Base-by-base conservation (phyloP, 2,797 vertebrate genomes). In the Falco peregrinus region DNA sequence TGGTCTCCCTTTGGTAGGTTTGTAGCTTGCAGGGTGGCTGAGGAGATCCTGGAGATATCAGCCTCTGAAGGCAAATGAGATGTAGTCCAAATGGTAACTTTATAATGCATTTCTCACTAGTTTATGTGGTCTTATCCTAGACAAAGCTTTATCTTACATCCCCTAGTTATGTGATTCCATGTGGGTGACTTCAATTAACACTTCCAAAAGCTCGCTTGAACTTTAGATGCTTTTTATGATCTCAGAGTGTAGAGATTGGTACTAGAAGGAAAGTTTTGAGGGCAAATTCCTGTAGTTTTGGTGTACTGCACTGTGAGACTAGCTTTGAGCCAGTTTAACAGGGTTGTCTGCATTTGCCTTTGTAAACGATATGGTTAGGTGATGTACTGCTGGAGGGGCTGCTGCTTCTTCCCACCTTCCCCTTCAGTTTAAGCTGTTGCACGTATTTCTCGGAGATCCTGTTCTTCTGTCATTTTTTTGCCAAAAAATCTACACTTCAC, bases 201-300 rank as follows among this genome's bases (percentile, higher is more conserved):
- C n/a, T n/a, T n/a, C n/a, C n/a, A n/a, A n/a, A n/a, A n/a, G n/a
- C n/a, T n/a, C n/a, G n/a, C n/a, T n/a, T 92, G 79, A 76, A 95
- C 93, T 89, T 68, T 78, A 73, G 82, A 86, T 89, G 57, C 33
- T 74, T 87, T 71, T 67, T 77, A 4, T 90, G 87, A 88, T 90
- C 76, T 91, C 51, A 14, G 39, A 92, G 39, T 48, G 53, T 21
- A 93, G 91, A 56, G 47, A 68, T 16, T 18, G 48, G 54, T 90
- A 75, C 86, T 50, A 39, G 61, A 75, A 69, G 56, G 78, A 7
- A 89, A 73, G 89, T 71, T 95, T 73, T 2, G 47, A 80, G 93
- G 93, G 94, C 85, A 90, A 81, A 95, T 94, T 95, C 76, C 82
- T 81, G 4, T n/a, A 69, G 69, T 78, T 93, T 93, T 18, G 71